A percentile compares a stretch with the other conserved stretches of the same genome.
Conservation (phyloP, 2,888 invertebrate species). For the Thyatira batis region DNA sequence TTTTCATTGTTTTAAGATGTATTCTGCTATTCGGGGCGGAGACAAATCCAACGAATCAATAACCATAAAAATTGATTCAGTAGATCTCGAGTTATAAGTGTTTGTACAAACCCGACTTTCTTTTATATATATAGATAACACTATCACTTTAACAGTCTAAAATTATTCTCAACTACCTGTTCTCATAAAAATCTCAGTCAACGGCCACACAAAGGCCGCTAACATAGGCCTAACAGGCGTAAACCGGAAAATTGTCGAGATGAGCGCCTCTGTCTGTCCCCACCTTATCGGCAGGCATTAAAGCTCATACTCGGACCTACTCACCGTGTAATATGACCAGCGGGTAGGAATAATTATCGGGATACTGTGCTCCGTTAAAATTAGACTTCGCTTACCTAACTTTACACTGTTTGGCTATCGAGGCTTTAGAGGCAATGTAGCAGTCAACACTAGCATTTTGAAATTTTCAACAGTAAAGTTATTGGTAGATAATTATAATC, state of each 20-base stretch:
- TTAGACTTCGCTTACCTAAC: background rate
- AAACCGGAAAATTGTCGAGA: constrained; percentile 45
- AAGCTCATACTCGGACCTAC: constrained; percentile 9
- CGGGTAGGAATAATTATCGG: background rate
- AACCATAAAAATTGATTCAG: too few species aligned
- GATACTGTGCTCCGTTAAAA: background rate
- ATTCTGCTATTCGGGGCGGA: too few species aligned
- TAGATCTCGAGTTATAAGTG: too few species aligned
- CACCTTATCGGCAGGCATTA: constrained; percentile 18
- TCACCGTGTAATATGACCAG: constrained; percentile 1
- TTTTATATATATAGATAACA: too few species aligned
- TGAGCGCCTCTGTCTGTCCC: constrained; percentile 32
- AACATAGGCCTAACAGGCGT: constrained; percentile 55
- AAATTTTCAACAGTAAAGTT: too few species aligned
- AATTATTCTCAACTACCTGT: background rate
- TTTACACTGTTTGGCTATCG: background rate
- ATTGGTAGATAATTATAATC: too few species aligned
- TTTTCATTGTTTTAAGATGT: too few species aligned
- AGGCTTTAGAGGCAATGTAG: too few species aligned
- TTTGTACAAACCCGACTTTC: too few species aligned
- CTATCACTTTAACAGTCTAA: too few species aligned
- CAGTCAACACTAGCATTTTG: too few species aligned
- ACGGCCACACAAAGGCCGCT: constrained; percentile 39
- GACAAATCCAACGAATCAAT: too few species aligned
- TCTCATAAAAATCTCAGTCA: constrained; percentile 18